Evolutionary conservation across 2,113 vertebrate genomes (phyloP), one percentile per base, ranked within the genome.

Genomic region (Pica pica): DNA sequence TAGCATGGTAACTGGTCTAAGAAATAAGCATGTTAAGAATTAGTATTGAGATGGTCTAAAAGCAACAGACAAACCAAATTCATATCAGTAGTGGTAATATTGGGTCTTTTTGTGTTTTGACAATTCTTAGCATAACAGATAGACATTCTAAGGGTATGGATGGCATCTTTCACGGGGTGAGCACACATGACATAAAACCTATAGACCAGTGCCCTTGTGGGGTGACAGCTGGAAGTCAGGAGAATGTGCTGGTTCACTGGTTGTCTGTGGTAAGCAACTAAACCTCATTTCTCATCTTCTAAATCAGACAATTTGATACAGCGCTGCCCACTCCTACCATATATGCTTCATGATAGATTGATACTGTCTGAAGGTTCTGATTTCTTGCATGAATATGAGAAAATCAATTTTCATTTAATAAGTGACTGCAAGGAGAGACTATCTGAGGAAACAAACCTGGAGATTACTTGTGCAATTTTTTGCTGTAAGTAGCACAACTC

Each of bases 381-480:
- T 89, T 92, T 81, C 80, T 84, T 87, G 35, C 18, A 59, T 90
- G 33, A 82, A 55, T 84, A 87, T 68, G 47, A 76, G 33, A 78
- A 90, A 84, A 93, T 81, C 46, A 74, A 31, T 91, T 94, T 91
- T 84, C 27, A 78, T 91, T 89, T 87, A 70, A 59, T 70, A 92
- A 77, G 31, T 57, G 16, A 55, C 46, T 83, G 13, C n/a, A 57
- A 74, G 86, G 67, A 74, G 41, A 63, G 19, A 56, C 21, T 69
- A 44, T 69, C 22, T 47, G 33, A 92, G 68, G 42, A 83, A 90
- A 89, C 10, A 78, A 55, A 44, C 4, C 35, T 75, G 60, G 64
- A 71, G 47, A 52, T 74, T 35, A 65, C 30, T 69, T 76, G 20
- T 50, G 17, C 39, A 39, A 11, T 69, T 80, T 67, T 47, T 76